Percentiles rank a stretch among this genome's conserved stretches.
phyloP scores from a whole-genome alignment of 2,113 vertebrate genomes.

The Chaetorhynchus papuensis region DNA sequence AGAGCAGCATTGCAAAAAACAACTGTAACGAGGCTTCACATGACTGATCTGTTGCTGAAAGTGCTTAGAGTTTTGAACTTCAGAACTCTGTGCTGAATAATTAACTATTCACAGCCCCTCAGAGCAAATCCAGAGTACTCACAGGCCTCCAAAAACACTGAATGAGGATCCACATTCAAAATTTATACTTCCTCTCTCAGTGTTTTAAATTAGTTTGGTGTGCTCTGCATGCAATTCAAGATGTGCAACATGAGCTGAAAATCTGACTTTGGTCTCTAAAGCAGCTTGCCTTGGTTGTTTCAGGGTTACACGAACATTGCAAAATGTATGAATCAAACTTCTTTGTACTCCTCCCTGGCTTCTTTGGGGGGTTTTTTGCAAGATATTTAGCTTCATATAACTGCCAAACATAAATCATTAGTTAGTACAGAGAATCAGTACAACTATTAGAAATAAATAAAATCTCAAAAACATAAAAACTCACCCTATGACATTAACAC shows the following conservation, averaged over 20 bases:
- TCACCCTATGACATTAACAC: background rate
- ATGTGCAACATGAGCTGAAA: background rate
- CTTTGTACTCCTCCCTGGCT: background rate
- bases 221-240: rapidly evolving
- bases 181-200: background rate
- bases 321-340: background rate
- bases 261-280: background rate
- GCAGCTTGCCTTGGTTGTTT: background rate
- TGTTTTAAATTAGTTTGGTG: background rate
- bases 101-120: slow-evolving; percentile 46
- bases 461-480: background rate
- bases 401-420: background rate
- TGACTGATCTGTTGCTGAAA: slow-evolving; percentile 33
- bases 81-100: slow-evolving; percentile 35
- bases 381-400: background rate
- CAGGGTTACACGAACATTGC: background rate
- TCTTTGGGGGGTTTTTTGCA: background rate
- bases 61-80: slow-evolving; percentile 54
- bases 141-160: background rate
- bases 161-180: background rate
- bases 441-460: background rate
- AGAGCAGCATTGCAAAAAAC: background rate
- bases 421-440: background rate
- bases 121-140: background rate
- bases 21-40: slow-evolving; percentile 24